Conservation (phyloP, 1,140 invertebrate species). For the Steinernema khuongi region DNA sequence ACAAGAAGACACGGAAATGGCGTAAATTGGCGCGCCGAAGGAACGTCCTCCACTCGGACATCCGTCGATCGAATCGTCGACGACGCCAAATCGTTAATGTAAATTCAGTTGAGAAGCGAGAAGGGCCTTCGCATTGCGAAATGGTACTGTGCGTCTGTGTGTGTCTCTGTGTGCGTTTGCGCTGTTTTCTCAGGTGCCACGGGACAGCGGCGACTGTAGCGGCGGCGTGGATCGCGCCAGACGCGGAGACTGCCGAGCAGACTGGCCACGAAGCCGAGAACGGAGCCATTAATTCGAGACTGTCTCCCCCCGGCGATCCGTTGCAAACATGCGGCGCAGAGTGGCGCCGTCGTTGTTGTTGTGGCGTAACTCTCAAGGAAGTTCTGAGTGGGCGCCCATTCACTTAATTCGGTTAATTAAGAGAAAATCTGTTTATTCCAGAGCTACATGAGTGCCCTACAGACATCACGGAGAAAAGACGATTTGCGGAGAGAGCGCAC, state of each 20-base stretch:
- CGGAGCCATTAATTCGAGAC: too few species aligned
- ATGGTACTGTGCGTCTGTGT: constrained; percentile 2
- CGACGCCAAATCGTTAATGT: constrained; percentile 3
- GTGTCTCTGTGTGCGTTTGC: neutral
- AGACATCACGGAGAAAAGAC: too few species aligned
- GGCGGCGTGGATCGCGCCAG: neutral
- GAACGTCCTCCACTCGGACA: neutral
- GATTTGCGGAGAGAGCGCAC: too few species aligned
- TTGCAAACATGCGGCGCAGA: too few species aligned
- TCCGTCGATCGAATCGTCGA: neutral
- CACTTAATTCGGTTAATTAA: too few species aligned
- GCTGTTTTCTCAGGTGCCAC: constrained; percentile 13
- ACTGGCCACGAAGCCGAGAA: too few species aligned
- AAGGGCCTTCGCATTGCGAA: constrained; percentile 3
- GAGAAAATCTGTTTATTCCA: too few species aligned
- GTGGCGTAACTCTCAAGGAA: too few species aligned
- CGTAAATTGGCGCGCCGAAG: neutral
- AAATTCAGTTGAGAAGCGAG: constrained; percentile 1
- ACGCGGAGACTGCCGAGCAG: neutral
- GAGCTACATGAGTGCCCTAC: too few species aligned
- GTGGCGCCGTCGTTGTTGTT: too few species aligned
- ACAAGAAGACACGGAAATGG: neutral
- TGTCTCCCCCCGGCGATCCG: too few species aligned
- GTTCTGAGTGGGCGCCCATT: too few species aligned
- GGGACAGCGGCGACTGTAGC: neutral